Conservation (phyloP, 1,140 invertebrate genomes). For the Solenopsis invicta region DNA sequence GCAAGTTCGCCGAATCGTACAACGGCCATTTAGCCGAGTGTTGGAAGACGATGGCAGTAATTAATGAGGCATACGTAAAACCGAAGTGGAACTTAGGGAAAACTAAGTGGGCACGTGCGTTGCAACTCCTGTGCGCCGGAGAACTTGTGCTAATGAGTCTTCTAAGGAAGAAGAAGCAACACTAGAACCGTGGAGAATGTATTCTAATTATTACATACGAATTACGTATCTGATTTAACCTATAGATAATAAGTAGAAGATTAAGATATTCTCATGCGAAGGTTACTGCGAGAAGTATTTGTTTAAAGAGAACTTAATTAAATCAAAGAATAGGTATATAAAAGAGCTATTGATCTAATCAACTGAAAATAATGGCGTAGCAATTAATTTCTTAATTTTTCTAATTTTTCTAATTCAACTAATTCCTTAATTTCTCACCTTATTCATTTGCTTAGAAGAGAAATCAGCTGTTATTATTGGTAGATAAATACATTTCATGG, state of each 20-base stretch:
- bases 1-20: slow-evolving; percentile 54
- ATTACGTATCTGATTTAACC: not conserved
- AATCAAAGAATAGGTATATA: not conserved
- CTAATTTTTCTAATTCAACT: too few species aligned
- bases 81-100: slow-evolving; percentile 36
- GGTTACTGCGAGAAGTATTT: not conserved
- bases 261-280: not conserved
- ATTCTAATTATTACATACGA: slow-evolving; percentile 23
- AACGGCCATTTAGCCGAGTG: slow-evolving; percentile 37
- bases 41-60: slow-evolving; percentile 44
- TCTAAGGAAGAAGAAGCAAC: slow-evolving; percentile 21
- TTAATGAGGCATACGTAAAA: slow-evolving; percentile 61
- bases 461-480: not conserved
- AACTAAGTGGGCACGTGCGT: slow-evolving; percentile 47
- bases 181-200: slow-evolving; percentile 8
- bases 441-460: not conserved
- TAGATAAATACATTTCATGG: not conserved
- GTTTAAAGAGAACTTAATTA: not conserved
- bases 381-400: too few species aligned
- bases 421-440: not conserved
- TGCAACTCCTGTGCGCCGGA: not conserved
- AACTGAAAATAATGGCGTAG: not conserved
- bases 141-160: slow-evolving; percentile 46
- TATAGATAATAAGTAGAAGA: not conserved
- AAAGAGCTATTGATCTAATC: not conserved